Evolutionary conservation across 2,797 vertebrate genomes (phyloP).

Genomic region (Allenopithecus nigroviridis): DNA sequence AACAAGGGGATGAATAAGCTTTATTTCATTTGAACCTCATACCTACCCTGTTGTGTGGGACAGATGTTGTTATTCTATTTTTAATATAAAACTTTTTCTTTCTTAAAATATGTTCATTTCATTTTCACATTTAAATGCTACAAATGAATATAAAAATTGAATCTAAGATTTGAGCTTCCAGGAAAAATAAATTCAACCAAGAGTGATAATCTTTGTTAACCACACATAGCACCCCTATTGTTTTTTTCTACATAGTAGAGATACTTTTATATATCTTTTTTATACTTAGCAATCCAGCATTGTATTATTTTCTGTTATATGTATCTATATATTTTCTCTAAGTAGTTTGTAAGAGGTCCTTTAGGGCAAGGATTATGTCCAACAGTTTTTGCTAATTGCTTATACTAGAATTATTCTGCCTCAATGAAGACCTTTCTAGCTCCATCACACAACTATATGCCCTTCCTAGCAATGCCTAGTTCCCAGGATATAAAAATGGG

Average conservation of each 20-base stretch:
- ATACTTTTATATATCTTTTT: background rate
- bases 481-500: background rate
- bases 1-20: background rate
- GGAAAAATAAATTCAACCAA: background rate
- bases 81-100: background rate
- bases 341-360: background rate
- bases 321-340: background rate
- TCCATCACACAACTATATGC: background rate
- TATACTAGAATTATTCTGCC: background rate
- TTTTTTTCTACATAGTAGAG: background rate
- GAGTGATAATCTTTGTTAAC: background rate
- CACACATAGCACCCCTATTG: background rate
- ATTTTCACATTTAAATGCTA: background rate
- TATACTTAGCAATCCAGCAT: background rate
- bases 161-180: background rate
- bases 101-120: background rate
- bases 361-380: background rate
- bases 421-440: background rate
- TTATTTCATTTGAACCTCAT: background rate
- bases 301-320: background rate
- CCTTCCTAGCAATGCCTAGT: background rate
- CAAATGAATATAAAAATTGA: background rate
- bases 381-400: background rate
- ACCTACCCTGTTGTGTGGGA: background rate
- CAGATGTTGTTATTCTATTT: background rate